Base-by-base conservation (phyloP, 2,888 invertebrate genomes). In the Drosophila melanosoma region DNA sequence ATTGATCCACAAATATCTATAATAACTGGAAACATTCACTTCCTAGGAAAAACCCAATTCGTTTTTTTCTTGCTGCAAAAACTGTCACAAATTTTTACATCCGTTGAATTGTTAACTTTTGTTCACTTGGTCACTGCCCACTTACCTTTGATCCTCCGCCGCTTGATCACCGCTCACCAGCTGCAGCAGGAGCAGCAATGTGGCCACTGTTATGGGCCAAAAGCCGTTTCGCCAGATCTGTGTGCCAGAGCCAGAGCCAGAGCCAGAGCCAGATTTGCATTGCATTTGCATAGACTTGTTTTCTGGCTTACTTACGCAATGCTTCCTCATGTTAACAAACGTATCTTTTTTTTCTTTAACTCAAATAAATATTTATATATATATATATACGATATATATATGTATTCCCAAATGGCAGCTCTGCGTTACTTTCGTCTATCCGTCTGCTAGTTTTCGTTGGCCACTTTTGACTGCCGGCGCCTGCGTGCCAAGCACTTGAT, bases 401-500 rank as follows among this genome's bases (percentile, higher is more conserved):
- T 48, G 12, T 74, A 56, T 73, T 65, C 61, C 65, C 58, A 59
- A 53, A 33, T 57, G 6, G 35, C 35, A 40, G 69, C 48, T 29
- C 32, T 49, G 20, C 15, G 49, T 33, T 45, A 38, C 32, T 54
- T 42, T 36, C 20, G 35, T 42, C n/a, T n/a, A 62, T 61, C 67
- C 67, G 77, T 79, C 61, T 48, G 77, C 53, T 60, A 40, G 58
- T 51, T 60, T 48, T n/a, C 83, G 74, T 58, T 73, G 52, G 67
- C 69, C 49, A 81, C 68, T 72, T 54, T 79, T 69, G 76, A 86
- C 90, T 86, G 88, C 65, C 73, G 85, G 85, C 85, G 85, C 78
- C 82, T 81, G 90, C 85, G 85, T 83, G 81, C 58, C 80, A 86
- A 85, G 54, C 88, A 86, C 85, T 38, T 85, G 64, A 81, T 85